Evolutionary conservation across 1,140 invertebrate species (phyloP), one percentile per base, ranked within the genome.

Genomic region (Drosophila kanapiae): DNA sequence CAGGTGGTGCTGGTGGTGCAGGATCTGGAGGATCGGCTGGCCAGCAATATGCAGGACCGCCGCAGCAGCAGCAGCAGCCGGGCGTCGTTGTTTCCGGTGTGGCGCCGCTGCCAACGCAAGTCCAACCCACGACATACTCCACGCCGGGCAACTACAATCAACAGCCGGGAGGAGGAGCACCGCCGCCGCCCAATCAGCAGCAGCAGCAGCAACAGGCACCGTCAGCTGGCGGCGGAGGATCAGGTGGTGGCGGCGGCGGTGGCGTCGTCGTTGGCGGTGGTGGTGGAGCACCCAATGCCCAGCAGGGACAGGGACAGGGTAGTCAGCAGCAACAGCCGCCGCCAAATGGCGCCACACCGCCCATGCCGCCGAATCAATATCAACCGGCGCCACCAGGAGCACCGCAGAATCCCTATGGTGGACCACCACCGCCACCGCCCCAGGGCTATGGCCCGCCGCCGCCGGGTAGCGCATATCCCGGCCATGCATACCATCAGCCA

Each of bases 401-500:
- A 8, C 75, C 75, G 3, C 91, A 92, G 53, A 65, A 65, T 23
- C 85, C 91, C 0, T 93, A 93, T 29, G 87, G 91, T 0, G 87
- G 77, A n/a, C 87, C 90, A n/a, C 88, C 90, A 3, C 90, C 90
- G 16, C 88, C 90, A 6, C 90, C 90, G 14, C 86, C 91, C 7
- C 92, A 93, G 27, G 78, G 69, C 13, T 92, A 92, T 49, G 91
- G 91, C 7, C 91, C 92, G 16, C 91, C 92, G 42, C 91, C 91
- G 27, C 91, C 91, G 18, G 90, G 85, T 0, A 81, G 87, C 27
- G 87, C 87, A 6, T 93, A 93, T 87, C 90, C 92, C 5, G 82
- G 91, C 0, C 91, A 92, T 53, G 91, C 81, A 2, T 93, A 93
- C 69, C 92, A 93, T 79, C 91, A 91, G 59, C 90, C 90, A 45